A percentile compares a stretch with the other conserved stretches of the same genome.
phyloP scores from a whole-genome alignment of 2,797 vertebrate species.

The Malurus leucopterus region DNA sequence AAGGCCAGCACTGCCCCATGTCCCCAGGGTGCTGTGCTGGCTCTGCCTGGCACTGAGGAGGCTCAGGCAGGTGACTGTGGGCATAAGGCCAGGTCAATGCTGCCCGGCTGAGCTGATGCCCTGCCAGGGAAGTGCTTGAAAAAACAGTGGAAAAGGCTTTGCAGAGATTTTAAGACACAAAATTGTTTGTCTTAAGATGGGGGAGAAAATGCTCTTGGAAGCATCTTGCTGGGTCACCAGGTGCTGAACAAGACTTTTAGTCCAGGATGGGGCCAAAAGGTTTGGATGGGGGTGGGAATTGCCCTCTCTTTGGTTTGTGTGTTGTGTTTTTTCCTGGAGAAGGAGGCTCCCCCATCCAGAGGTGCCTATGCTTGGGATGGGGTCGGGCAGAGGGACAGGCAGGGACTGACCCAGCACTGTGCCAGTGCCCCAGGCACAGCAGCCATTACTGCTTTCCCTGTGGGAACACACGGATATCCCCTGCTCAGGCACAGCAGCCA shows the following conservation, averaged over 20 bases:
- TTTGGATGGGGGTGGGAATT: not conserved
- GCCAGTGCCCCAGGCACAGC: not conserved
- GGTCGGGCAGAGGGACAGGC: not conserved
- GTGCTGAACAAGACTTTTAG: not conserved
- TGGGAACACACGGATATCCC: not conserved
- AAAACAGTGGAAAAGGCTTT: not conserved
- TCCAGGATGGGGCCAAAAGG: not conserved
- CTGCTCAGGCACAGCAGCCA: not conserved
- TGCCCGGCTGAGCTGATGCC: rapidly evolving
- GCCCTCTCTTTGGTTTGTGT: not conserved
- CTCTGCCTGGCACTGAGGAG: not conserved
- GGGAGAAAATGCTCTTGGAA: not conserved
- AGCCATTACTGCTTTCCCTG: not conserved
- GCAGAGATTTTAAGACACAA: not conserved
- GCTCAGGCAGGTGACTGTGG: rapidly evolving
- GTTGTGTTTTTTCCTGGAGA: not conserved
- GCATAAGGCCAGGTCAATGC: rapidly evolving
- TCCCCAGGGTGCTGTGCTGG: not conserved
- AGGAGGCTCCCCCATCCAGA: not conserved
- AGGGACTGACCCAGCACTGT: not conserved
- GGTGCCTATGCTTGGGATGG: not conserved
- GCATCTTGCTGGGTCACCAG: not conserved
- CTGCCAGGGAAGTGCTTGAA: not conserved
- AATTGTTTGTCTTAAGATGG: not conserved
- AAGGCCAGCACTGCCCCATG: not conserved